A percentile compares a stretch with the other conserved stretches of the same genome.
These are phyloP conservation scores for Lymantria dispar DNA, from an alignment of 2,888 invertebrate species.

Conservation along the genomic window DNA sequence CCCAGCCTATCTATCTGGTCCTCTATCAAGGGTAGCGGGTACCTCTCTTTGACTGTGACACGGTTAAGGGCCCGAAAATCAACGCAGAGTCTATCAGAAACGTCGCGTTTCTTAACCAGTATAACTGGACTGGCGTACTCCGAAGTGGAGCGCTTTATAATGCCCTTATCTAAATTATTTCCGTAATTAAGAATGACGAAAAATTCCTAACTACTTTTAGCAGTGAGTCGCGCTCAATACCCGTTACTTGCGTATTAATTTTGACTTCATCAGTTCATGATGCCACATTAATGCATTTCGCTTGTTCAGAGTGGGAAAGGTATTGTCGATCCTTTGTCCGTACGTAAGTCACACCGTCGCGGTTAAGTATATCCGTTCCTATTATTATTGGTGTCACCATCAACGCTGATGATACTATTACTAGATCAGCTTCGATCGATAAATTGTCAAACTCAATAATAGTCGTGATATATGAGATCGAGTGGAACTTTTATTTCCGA, in stretches of 20 bases:
- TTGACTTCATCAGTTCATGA: neutral
- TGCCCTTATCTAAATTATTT: too few species aligned
- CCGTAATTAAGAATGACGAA: neutral
- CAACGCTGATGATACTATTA: neutral
- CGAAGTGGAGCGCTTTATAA: too few species aligned
- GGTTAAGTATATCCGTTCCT: conserved; percentile 9
- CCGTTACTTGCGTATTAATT: neutral
- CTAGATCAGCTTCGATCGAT: conserved; percentile 3
- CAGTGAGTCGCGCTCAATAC: neutral
- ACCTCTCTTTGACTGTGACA: too few species aligned
- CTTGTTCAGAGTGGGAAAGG: too few species aligned
- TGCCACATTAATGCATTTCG: neutral
- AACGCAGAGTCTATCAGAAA: too few species aligned
- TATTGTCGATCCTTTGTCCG: neutral
- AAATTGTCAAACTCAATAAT: conserved; percentile 3
- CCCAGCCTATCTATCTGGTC: too few species aligned
- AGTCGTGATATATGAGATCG: conserved; percentile 5
- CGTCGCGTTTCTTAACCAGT: too few species aligned
- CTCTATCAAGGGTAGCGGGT: too few species aligned
- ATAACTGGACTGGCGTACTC: too few species aligned
- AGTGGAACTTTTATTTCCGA: neutral
- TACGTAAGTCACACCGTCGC: conserved; percentile 1
- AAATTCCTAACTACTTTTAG: neutral
- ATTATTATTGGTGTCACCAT: conserved; percentile 6
- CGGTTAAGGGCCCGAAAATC: too few species aligned